These are phyloP conservation scores for Pygocentrus nattereri DNA, from an alignment of 2,797 vertebrate genomes.

Conservation along the genomic window DNA sequence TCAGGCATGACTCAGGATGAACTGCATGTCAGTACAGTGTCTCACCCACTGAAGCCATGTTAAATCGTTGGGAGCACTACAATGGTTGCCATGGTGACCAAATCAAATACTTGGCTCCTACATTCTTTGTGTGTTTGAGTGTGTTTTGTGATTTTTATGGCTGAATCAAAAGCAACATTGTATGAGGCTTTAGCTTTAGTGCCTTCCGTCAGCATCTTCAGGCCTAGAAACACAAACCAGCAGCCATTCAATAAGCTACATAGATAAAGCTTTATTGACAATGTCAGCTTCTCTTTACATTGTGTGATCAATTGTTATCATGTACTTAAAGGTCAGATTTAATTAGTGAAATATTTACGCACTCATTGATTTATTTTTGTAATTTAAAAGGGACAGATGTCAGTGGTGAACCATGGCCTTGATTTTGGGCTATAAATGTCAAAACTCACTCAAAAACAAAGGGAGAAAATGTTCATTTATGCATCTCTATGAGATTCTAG, in stretches of 20 bases:
- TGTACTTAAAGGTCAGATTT: too few species aligned
- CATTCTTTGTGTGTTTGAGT: slow-evolving; percentile 15
- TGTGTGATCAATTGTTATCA: background rate
- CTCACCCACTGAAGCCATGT: slow-evolving; percentile 41
- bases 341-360: too few species aligned
- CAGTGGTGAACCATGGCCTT: too few species aligned
- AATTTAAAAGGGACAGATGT: too few species aligned
- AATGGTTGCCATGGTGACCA: slow-evolving; percentile 49
- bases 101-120: slow-evolving; percentile 41
- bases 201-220: background rate
- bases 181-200: background rate
- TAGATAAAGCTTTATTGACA: background rate
- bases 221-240: background rate
- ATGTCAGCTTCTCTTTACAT: background rate
- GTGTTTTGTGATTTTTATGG: slow-evolving; percentile 29
- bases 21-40: slow-evolving; percentile 44
- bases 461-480: too few species aligned
- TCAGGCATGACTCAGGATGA: slow-evolving; percentile 46
- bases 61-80: slow-evolving; percentile 40
- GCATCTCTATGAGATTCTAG: too few species aligned
- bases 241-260: background rate
- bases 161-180: slow-evolving; percentile 34
- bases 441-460: too few species aligned
- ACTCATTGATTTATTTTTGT: too few species aligned
- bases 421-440: too few species aligned